A percentile compares a stretch with the other conserved stretches of the same genome.
phyloP scores from a whole-genome alignment of 1,140 invertebrate genomes.

The Agraylea sexmaculata region DNA sequence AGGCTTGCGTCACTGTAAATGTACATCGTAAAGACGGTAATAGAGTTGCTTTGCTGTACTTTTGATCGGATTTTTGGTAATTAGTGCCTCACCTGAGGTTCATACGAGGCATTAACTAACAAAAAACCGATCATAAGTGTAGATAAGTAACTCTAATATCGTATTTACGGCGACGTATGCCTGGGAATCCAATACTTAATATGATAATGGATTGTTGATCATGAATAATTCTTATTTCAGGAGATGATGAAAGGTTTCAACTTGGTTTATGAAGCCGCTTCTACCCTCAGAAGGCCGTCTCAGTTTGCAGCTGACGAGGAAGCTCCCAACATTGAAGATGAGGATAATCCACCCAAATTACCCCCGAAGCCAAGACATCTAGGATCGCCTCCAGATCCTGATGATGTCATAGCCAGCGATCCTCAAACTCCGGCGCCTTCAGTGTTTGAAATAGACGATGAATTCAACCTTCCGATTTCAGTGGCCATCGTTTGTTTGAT shows the following conservation, averaged over 20 bases:
- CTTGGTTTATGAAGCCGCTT: slow-evolving; percentile 62
- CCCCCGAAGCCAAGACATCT: slow-evolving; percentile 30
- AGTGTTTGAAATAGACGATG: slow-evolving; percentile 69
- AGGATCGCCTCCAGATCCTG: slow-evolving; percentile 21
- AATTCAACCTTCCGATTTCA: slow-evolving; percentile 85
- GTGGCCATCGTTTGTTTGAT: slow-evolving; percentile 72
- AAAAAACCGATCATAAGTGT: too few species aligned
- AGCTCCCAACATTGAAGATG: slow-evolving; percentile 1
- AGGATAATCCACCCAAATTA: slow-evolving; percentile 24
- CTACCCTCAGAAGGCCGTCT: slow-evolving; percentile 55
- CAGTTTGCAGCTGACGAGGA: slow-evolving; percentile 48
- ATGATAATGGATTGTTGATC: slow-evolving; percentile 1
- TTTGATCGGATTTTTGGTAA: too few species aligned
- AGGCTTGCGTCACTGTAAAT: too few species aligned
- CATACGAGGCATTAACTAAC: too few species aligned
- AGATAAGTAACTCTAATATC: too few species aligned
- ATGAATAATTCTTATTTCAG: slow-evolving; percentile 33
- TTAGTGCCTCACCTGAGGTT: too few species aligned
- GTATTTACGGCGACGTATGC: too few species aligned
- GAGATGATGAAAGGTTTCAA: slow-evolving; percentile 74
- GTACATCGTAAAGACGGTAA: too few species aligned
- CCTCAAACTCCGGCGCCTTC: slow-evolving; percentile 63
- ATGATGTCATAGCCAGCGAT: slow-evolving; percentile 30
- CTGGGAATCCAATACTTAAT: too few species aligned
- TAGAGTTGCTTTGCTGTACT: too few species aligned